Evolutionary conservation across 2,888 invertebrate species (phyloP).

Genomic region (Lypha dubia): DNA sequence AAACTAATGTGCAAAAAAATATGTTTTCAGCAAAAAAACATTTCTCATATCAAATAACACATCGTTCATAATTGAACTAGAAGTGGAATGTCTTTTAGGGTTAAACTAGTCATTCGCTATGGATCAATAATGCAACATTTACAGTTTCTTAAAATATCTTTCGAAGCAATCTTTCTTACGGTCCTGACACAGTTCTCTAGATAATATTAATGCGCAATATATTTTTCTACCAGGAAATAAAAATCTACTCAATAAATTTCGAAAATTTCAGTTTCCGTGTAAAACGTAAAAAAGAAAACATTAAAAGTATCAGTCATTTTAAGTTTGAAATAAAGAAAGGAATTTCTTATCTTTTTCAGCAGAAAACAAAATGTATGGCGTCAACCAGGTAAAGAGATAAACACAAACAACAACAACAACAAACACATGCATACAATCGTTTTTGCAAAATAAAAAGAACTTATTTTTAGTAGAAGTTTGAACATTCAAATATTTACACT

Average conservation of each 20-base stretch:
- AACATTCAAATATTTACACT: slow-evolving; percentile 65
- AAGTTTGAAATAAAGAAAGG: slow-evolving; percentile 16
- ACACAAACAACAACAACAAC: too few species aligned
- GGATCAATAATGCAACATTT: too few species aligned
- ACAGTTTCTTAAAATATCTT: not conserved
- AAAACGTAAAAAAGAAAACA: slow-evolving; percentile 11
- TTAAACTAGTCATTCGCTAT: too few species aligned
- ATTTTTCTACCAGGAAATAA: slow-evolving; percentile 8
- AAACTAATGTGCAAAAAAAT: too few species aligned
- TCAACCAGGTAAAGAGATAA: slow-evolving; percentile 47
- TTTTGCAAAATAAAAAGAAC: slow-evolving; percentile 24
- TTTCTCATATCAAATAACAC: too few species aligned
- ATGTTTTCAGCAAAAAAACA: too few species aligned
- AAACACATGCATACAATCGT: not conserved
- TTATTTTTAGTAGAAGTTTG: slow-evolving; percentile 53
- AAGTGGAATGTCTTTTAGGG: too few species aligned
- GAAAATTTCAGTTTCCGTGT: slow-evolving; percentile 13
- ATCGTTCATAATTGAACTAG: too few species aligned
- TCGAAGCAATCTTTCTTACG: not conserved
- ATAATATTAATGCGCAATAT: not conserved
- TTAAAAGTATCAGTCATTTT: not conserved
- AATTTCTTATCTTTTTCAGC: slow-evolving; percentile 29
- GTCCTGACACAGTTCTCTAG: slow-evolving; percentile 18
- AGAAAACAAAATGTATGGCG: slow-evolving; percentile 37
- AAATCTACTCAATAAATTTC: not conserved